Evolutionary conservation across 2,888 invertebrate genomes (phyloP).

Genomic region (Sicus ferrugineus): DNA sequence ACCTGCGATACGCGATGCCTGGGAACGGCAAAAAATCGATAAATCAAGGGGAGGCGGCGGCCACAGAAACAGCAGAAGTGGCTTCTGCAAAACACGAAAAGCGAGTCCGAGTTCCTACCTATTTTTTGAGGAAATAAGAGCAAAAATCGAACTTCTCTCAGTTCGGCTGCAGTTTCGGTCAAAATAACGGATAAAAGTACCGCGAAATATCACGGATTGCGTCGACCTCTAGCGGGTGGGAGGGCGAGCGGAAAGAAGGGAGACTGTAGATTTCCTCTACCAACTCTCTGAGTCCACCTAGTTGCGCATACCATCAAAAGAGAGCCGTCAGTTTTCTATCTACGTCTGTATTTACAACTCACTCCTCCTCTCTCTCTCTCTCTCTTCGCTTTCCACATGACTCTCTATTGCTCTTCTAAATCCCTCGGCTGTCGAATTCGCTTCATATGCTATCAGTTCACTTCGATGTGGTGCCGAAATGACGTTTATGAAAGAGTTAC

Average conservation of each 20-base stretch:
- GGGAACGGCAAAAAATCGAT: slow-evolving; percentile 16
- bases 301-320: too few species aligned
- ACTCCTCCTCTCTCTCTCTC: too few species aligned
- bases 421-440: slow-evolving; percentile 49
- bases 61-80: background rate
- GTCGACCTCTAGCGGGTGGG: background rate
- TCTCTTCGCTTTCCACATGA: too few species aligned
- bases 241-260: background rate
- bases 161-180: background rate
- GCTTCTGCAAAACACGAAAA: background rate
- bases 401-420: background rate
- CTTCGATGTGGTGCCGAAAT: slow-evolving; percentile 51
- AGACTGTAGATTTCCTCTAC: too few species aligned
- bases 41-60: slow-evolving; percentile 1
- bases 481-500: slow-evolving; percentile 60
- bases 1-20: slow-evolving; percentile 35
- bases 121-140: too few species aligned
- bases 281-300: too few species aligned
- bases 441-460: slow-evolving; percentile 50
- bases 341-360: too few species aligned
- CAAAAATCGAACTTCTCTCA: background rate
- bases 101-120: background rate
- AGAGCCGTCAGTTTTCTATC: too few species aligned
- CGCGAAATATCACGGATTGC: background rate
- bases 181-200: slow-evolving; percentile 10